Conservation (phyloP, 2,113 vertebrate species). For the Callospermophilus lateralis region DNA sequence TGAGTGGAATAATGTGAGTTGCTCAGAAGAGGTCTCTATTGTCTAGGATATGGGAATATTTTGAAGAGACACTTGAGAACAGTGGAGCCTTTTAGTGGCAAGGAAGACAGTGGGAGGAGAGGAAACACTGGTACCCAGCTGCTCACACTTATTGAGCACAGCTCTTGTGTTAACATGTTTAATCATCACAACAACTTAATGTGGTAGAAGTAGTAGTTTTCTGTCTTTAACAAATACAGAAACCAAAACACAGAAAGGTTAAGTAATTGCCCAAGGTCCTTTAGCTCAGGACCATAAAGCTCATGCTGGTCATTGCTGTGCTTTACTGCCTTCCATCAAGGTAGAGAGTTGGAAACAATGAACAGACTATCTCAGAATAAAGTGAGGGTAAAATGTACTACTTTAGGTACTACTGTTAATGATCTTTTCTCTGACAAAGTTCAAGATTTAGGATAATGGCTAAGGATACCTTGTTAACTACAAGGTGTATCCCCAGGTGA, state of each 20-base stretch:
- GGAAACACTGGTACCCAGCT: neutral
- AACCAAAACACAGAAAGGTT: neutral
- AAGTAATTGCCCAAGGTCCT: neutral
- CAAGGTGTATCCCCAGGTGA: neutral
- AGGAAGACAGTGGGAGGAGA: neutral
- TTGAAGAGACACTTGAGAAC: conserved; percentile 23
- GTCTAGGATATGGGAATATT: neutral
- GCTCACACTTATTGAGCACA: neutral
- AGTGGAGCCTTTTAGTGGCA: neutral
- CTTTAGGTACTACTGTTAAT: neutral
- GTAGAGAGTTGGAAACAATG: neutral
- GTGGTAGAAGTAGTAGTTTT: neutral
- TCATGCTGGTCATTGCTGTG: neutral
- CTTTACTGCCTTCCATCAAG: neutral
- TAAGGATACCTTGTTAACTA: neutral
- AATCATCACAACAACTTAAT: neutral
- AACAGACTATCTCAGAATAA: neutral
- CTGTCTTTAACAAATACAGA: neutral
- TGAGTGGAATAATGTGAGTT: neutral
- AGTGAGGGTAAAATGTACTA: neutral
- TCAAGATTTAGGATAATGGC: neutral
- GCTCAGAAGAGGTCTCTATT: conserved; percentile 46
- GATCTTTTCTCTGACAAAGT: neutral
- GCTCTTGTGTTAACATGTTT: neutral
- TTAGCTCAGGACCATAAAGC: neutral